Conservation (phyloP, 2,797 vertebrate genomes). For the Peromyscus attwateri region DNA sequence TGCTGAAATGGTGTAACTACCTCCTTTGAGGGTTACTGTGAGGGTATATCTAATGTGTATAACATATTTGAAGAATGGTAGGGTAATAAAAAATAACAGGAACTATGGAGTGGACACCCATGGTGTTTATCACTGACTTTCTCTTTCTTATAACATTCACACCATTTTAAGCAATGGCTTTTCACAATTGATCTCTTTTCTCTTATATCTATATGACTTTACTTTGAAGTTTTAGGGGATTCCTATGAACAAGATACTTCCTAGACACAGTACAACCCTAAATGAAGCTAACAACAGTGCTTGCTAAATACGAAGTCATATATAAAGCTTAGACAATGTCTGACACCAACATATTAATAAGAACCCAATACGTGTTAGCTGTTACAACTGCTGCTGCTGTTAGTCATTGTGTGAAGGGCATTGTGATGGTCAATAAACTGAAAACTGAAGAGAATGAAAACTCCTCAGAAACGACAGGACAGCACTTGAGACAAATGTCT, state of each 20-base stretch:
- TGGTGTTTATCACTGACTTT: neutral
- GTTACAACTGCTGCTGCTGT: neutral
- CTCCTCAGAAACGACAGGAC: neutral
- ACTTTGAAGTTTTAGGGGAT: neutral
- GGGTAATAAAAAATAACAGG: slow-evolving; percentile 4
- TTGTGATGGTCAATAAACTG: slow-evolving; percentile 12
- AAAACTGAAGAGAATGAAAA: slow-evolving; percentile 45
- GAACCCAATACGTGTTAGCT: slow-evolving; percentile 33
- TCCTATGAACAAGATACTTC: slow-evolving; percentile 32
- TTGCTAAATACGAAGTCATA: neutral
- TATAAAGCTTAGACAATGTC: neutral
- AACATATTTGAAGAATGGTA: neutral
- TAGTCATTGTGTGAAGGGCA: neutral
- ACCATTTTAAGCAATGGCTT: neutral
- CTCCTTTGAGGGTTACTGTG: slow-evolving; percentile 2
- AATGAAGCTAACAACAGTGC: neutral
- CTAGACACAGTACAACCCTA: neutral
- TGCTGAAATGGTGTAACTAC: slow-evolving; percentile 54
- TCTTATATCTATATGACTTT: slow-evolving; percentile 16
- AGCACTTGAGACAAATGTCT: slow-evolving; percentile 46
- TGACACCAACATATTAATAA: neutral
- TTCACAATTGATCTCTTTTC: slow-evolving; percentile 16
- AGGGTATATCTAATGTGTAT: neutral
- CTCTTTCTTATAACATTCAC: neutral
- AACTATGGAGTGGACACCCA: neutral